Percentiles rank a stretch among this genome's conserved stretches.
phyloP scores from a whole-genome alignment of 2,113 vertebrate species.

The Fulmarus glacialis region DNA sequence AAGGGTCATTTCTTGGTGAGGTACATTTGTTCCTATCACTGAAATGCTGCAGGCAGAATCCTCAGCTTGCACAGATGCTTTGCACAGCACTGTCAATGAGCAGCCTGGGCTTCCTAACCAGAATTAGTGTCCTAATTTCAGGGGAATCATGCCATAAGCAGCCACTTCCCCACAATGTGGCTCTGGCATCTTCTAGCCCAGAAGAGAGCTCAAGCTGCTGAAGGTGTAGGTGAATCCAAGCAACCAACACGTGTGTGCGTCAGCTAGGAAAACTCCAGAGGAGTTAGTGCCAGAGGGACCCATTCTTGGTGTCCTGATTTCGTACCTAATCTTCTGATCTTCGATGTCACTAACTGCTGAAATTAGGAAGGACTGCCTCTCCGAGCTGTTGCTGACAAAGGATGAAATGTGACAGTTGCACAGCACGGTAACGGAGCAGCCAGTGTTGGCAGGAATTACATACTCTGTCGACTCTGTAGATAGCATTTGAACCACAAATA shows the following conservation, averaged over 20 bases:
- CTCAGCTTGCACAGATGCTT: slow-evolving; percentile 31
- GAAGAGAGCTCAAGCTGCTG: background rate
- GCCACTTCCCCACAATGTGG: background rate
- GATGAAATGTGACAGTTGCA: slow-evolving; percentile 3
- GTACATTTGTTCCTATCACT: slow-evolving; percentile 19
- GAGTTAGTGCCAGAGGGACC: background rate
- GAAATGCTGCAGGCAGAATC: slow-evolving; percentile 20
- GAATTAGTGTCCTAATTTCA: slow-evolving; percentile 9
- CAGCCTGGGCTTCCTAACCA: background rate
- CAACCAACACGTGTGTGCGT: background rate
- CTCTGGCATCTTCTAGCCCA: background rate
- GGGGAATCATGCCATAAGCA: background rate
- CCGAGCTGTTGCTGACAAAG: background rate
- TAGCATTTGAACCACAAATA: background rate
- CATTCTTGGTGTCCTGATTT: background rate
- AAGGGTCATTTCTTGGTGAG: slow-evolving; percentile 10
- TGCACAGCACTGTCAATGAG: background rate
- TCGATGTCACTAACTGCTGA: background rate
- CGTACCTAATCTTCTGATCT: background rate
- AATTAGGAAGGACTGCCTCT: background rate
- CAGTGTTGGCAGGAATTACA: background rate
- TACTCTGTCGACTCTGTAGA: background rate
- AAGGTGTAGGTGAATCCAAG: background rate
- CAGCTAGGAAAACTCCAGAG: background rate
- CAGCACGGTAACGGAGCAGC: background rate